Base-by-base conservation (phyloP, 2,113 vertebrate genomes). In the Melanotaenia duboulayi region DNA sequence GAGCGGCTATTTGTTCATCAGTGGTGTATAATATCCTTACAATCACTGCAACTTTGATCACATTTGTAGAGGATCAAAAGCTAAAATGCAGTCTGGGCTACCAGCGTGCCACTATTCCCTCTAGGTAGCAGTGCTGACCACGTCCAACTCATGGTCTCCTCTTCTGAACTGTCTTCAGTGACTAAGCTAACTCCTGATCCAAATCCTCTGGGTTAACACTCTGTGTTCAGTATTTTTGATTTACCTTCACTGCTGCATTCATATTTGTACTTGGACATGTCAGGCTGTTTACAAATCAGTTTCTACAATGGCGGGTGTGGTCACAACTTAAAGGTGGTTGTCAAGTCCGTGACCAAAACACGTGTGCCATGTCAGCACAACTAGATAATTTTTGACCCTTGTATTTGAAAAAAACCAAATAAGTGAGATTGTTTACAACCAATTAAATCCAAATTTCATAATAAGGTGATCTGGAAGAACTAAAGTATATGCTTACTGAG, bases 391-490 rank as follows among this genome's bases (percentile, higher is more conserved):
- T 22, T 2, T 56, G 64, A 17, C 40, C 52, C n/a, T 40, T 25
- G 22, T 24, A 7, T n/a, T 3, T 14, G 8, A 55, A 35, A 16
- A 16, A 19, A 32, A 32, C 3, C 24, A 4, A 7, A 50, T n/a
- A 61, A 61, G 32, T 48, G 28, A 60, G 50, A 50, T 25, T 1
- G 4, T 40, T 59, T 24, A 46, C 2, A 58, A 17, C 20, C 4
- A 57, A 56, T 50, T 54, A 3, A 40, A 67, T 46, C n/a, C 56
- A 37, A 40, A 51, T 28, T 65, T 24, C 58, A 17, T 52, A 71
- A 20, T 24, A 24, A 56, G 25, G 7, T 11, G 4, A 72, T 46
- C 16, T 25, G 25, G 17, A 20, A 20, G 6, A 25, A 46, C 20
- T 35, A 7, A 23, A 49, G 48, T 48, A 32, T 14, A 39, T 35